phyloP scores from a whole-genome alignment of 2,888 invertebrate genomes.

The Leptodirus hochenwartii region DNA sequence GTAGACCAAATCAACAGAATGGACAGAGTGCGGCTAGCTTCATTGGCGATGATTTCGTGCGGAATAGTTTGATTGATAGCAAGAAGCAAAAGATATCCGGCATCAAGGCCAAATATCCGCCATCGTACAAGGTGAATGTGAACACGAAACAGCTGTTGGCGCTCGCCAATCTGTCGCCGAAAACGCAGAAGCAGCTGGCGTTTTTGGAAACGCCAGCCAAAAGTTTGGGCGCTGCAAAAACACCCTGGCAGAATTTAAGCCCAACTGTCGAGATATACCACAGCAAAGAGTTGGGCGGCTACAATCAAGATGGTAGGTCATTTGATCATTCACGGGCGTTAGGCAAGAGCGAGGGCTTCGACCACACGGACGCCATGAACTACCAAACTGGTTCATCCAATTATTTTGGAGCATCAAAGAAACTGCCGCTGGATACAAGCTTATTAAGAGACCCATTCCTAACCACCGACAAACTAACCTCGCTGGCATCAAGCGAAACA shows the following conservation, averaged over 20 bases:
- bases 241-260: slow-evolving; percentile 19
- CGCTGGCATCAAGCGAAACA: slow-evolving; percentile 2
- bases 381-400: slow-evolving; percentile 4
- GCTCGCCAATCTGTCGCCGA: slow-evolving; percentile 11
- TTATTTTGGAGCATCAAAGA: slow-evolving; percentile 3
- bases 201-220: slow-evolving; percentile 12
- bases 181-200: slow-evolving; percentile 12
- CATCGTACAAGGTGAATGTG: too few relatives aligned
- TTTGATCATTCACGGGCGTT: slow-evolving; percentile 29
- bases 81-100: slow-evolving; percentile 11
- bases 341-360: slow-evolving; percentile 29
- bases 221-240: too few relatives aligned
- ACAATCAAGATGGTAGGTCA: slow-evolving; percentile 11
- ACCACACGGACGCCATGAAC: slow-evolving; percentile 26
- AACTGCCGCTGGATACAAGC: slow-evolving; percentile 14
- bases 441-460: slow-evolving; percentile 13
- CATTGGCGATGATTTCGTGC: slow-evolving; percentile 10
- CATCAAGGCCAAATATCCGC: slow-evolving; percentile 9
- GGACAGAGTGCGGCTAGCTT: too few relatives aligned
- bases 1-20: slow-evolving; percentile 14
- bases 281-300: slow-evolving; percentile 14
- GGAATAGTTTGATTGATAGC: slow-evolving; percentile 8
- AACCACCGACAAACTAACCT: slow-evolving; percentile 7
- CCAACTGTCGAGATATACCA: slow-evolving; percentile 20
- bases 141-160: slow-evolving; percentile 8